Evolutionary conservation across 2,797 vertebrate species (phyloP).

Genomic region (Pterois miles): DNA sequence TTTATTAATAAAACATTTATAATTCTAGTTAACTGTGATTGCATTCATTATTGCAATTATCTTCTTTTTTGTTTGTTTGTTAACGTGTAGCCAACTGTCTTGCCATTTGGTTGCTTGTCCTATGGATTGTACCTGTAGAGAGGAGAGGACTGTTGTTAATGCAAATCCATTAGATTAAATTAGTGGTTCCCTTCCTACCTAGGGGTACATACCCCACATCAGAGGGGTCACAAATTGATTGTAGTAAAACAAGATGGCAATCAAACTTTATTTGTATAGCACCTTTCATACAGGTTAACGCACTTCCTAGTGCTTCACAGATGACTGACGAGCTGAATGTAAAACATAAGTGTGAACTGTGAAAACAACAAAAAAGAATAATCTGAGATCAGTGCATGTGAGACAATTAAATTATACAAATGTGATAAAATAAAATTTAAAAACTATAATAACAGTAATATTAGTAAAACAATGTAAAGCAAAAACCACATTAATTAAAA

Average conservation of each 20-base stretch:
- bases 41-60: background rate
- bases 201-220: background rate
- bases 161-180: background rate
- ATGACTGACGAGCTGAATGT: too few species aligned
- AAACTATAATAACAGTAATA: too few species aligned
- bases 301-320: too few species aligned
- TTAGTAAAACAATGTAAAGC: too few species aligned
- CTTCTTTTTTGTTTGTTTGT: background rate
- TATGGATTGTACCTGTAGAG: background rate
- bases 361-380: too few species aligned
- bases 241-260: background rate
- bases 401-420: too few species aligned
- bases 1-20: slow-evolving; percentile 24
- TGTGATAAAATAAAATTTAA: too few species aligned
- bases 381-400: too few species aligned
- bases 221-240: background rate
- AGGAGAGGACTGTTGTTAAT: background rate
- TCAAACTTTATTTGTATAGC: too few species aligned
- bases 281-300: too few species aligned
- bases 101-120: background rate
- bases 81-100: background rate
- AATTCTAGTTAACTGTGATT: slow-evolving; percentile 4
- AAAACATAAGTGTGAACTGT: too few species aligned
- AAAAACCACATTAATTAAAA: too few species aligned
- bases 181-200: background rate